Evolutionary conservation across 2,113 vertebrate genomes (phyloP).

Genomic region (Butastur rufipennis): DNA sequence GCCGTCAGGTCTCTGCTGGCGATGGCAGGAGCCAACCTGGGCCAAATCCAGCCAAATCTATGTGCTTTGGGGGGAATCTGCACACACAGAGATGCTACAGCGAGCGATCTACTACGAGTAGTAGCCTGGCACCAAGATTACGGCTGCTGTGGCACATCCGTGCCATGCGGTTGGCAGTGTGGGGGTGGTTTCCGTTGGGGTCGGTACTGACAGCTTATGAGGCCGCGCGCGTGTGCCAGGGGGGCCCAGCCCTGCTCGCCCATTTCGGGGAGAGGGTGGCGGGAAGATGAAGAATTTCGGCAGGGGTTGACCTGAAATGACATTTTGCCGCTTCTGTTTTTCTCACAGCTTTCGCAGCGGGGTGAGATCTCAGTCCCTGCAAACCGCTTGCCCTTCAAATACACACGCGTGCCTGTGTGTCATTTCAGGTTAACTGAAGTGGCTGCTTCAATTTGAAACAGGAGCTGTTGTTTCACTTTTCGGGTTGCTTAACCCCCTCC

Average conservation of each 20-base stretch:
- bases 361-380: neutral
- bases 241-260: neutral
- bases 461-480: neutral
- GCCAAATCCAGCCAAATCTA: rapidly evolving
- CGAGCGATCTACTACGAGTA: rapidly evolving
- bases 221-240: rapidly evolving
- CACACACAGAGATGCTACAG: neutral
- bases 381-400: neutral
- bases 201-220: neutral
- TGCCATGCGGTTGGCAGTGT: neutral
- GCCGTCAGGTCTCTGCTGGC: rapidly evolving
- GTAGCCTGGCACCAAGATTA: neutral
- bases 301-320: neutral
- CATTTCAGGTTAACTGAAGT: neutral
- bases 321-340: neutral
- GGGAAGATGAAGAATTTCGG: neutral
- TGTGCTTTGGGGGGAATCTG: rapidly evolving
- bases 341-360: neutral
- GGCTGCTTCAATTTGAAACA: neutral
- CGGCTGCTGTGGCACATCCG: neutral
- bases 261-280: rapidly evolving
- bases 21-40: neutral
- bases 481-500: neutral
- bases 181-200: neutral
- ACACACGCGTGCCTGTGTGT: neutral